Base-by-base conservation (phyloP, 2,113 vertebrate genomes). In the Chrysemys picta region DNA sequence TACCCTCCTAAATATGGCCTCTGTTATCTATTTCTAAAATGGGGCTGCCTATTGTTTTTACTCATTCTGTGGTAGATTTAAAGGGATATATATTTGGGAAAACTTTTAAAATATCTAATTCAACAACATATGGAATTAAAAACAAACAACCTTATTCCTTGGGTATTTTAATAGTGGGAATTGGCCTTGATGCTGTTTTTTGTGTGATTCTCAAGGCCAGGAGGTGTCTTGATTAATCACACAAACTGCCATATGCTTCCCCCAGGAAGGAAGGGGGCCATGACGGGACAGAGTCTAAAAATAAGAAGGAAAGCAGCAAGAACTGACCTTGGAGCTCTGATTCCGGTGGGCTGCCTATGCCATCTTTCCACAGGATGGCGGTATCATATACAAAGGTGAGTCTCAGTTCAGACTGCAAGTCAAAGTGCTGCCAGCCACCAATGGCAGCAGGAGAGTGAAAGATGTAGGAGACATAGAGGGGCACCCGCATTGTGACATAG, bases 341-440 rank as follows among this genome's bases (percentile, higher is more conserved):
- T 89, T 98, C 98, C 19, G 98, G 98, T 6, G 98, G 98, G 88
- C 98, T 99, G 89, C 98, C 97, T 21, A 98, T 97, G 53, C 98
- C 98, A 1, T 99, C 98, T 94, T 98, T 98, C 99, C 98, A 99
- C 47, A 98, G 93, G 93, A 99, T 98, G n/a, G 98, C 98, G 0
- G 98, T 99, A 79, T 98, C 97, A 4, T 98, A 99, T 56, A 98
- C 98, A 82, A 98, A 99, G 62, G 98, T 98, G 93, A 98, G 97
- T 83, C 97, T 98, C 90, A 99, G 94, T 93, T 99, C 98, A 3
- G 98, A 98, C 89, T 98, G 98, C 89, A 99, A 97, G 96, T 99
- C 98, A 92, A 98, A 99, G 96, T 98, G 98, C 96, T 98, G 98
- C 99, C 98, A 99, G 88, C 97, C 98, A 54, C 98, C 98, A 35